Base-by-base conservation (phyloP, 2,113 vertebrate genomes). In the Murina feae region DNA sequence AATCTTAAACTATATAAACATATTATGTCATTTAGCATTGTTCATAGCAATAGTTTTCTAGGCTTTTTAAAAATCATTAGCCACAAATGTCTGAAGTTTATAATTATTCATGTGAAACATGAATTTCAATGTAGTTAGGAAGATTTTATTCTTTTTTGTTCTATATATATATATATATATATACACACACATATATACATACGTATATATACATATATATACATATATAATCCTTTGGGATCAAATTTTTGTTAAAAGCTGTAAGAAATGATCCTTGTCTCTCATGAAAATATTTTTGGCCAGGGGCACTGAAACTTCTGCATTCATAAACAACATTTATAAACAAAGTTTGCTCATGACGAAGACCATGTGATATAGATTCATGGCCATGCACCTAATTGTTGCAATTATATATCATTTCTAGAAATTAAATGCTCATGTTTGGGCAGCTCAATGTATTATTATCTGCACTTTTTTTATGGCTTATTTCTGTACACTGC, bases 361-460 rank as follows among this genome's bases (percentile, higher is more conserved):
- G 89, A 96, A 98, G 96, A 83, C 49, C 76, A 39, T 32, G 47
- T 68, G 42, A 18, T 93, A 51, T 13, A 88, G 72, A 93, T 86
- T 44, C 53, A 75, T 69, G 89, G 92, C 86, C 18, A 1, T 37
- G 51, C 21, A 92, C 85, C 58, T 95, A 88, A 96, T 82, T 88
- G 74, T 82, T 85, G 51, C 85, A 96, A 93, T 93, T 95, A 90
- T 86, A 78, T 2, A 0, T 85, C 94, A 97, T 91, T 91, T 94
- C 95, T 98, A 91, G 95, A 96, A 98, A 97, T 97, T 96, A 96
- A 90, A 97, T 93, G 93, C 92, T 95, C 90, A 90, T 97, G 92
- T 92, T 91, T 95, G 96, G 98, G 75, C 42, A 97, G 96, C 4
- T 86, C 47, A 74, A 2, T 96, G 81, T 96, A 95, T 94, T 97